phyloP scores from a whole-genome alignment of 2,888 invertebrate genomes.

The Drosophila parthenogenetica region DNA sequence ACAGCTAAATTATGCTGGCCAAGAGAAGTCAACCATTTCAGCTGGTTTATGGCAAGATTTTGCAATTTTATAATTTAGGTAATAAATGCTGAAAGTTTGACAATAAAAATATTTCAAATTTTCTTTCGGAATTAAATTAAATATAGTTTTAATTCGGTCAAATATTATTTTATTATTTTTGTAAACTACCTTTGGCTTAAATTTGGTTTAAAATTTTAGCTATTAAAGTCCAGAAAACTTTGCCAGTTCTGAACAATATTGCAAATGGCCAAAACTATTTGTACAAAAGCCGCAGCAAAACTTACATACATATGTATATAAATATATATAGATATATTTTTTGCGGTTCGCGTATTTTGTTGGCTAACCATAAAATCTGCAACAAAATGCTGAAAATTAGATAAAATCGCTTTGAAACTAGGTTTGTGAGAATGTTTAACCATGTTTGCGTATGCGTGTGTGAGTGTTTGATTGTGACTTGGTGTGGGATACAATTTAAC shows the following conservation, averaged over 20 bases:
- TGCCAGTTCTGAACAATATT: conserved; percentile 10
- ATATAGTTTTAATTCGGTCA: too few species aligned
- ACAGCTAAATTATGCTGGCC: conserved; percentile 42
- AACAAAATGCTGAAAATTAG: conserved; percentile 55
- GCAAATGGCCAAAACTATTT: conserved; percentile 33
- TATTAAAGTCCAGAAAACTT: too few species aligned
- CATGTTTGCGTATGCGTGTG: conserved; percentile 18
- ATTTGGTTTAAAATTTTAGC: too few species aligned
- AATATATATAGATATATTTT: conserved; percentile 9
- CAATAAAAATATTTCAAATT: too few species aligned
- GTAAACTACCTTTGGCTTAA: too few species aligned
- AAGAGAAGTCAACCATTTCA: background rate
- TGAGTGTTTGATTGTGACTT: conserved; percentile 9
- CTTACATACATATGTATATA: background rate
- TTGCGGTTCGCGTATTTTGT: conserved; percentile 51
- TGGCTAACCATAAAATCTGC: conserved; percentile 41
- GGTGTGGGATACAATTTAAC: conserved; percentile 63
- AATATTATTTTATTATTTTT: too few species aligned
- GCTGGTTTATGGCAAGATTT: too few species aligned
- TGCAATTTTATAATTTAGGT: too few species aligned
- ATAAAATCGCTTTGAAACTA: conserved; percentile 51
- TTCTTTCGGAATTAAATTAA: too few species aligned
- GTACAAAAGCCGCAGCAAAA: conserved; percentile 31
- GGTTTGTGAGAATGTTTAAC: conserved; percentile 22
- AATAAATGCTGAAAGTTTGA: too few species aligned